A percentile compares a stretch with the other conserved stretches of the same genome.
Conservation (phyloP, 2,888 invertebrate species). For the Teleogryllus oceanicus region DNA sequence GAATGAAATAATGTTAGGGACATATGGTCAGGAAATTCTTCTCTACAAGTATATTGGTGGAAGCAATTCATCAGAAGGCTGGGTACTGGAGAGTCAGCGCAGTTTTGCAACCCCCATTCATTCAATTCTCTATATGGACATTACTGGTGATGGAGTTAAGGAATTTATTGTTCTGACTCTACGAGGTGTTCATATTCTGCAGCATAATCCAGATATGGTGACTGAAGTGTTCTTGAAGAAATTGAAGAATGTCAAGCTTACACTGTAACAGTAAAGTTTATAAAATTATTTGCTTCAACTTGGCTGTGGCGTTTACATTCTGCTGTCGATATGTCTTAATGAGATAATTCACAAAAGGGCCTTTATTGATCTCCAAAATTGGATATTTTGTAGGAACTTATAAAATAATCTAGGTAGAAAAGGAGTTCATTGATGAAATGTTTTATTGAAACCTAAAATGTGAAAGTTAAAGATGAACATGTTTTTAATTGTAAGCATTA, state of each 20-base stretch:
- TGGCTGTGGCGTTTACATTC: too few relatives aligned
- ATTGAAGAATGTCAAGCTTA: conserved; percentile 18
- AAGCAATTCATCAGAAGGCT: conserved; percentile 41
- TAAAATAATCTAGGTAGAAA: too few relatives aligned
- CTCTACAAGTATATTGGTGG: conserved; percentile 50
- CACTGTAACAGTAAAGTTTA: too few relatives aligned
- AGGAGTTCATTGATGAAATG: too few relatives aligned
- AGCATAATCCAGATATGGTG: conserved; percentile 43
- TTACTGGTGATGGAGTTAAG: conserved; percentile 63
- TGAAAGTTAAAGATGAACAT: too few relatives aligned
- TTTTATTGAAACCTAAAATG: too few relatives aligned
- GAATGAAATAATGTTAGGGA: conserved; percentile 66
- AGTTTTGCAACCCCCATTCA: conserved; percentile 61
- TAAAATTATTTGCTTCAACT: too few relatives aligned
- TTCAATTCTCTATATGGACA: conserved; percentile 58
- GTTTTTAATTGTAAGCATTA: too few relatives aligned
- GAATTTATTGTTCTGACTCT: conserved; percentile 63
- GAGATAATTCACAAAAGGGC: too few relatives aligned
- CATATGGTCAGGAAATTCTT: conserved; percentile 60
- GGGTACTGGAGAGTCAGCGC: conserved; percentile 53
- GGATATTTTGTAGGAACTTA: too few relatives aligned
- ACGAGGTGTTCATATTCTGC: conserved; percentile 64
- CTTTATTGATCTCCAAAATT: too few relatives aligned
- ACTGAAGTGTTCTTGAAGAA: conserved; percentile 19
- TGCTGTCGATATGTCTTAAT: too few relatives aligned